Conservation (phyloP, 2,888 invertebrate genomes). For the Frankliniella fusca region DNA sequence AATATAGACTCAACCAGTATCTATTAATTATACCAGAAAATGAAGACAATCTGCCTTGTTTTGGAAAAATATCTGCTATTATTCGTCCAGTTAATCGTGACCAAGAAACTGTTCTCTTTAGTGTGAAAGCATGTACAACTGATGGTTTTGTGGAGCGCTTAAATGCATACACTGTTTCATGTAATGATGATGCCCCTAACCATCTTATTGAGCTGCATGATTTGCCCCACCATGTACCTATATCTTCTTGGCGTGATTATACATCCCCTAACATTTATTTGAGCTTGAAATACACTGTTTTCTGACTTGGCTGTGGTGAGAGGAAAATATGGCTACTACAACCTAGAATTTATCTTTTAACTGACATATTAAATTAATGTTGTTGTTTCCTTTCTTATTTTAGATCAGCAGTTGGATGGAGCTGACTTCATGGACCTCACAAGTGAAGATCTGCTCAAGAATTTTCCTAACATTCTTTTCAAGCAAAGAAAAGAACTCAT, state of each 20-base stretch:
- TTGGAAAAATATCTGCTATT: too few relatives aligned
- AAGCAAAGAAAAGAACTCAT: not conserved
- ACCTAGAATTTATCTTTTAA: too few relatives aligned
- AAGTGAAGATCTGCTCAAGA: not conserved
- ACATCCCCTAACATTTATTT: not conserved
- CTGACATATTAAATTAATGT: too few relatives aligned
- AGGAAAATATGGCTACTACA: not conserved
- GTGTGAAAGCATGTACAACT: too few relatives aligned
- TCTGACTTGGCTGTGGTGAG: not conserved
- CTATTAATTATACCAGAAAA: too few relatives aligned
- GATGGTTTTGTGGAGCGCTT: too few relatives aligned
- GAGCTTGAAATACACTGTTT: not conserved
- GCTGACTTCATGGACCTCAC: not conserved
- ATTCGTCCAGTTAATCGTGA: too few relatives aligned
- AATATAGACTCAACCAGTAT: too few relatives aligned
- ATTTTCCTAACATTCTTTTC: not conserved
- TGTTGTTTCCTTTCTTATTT: not conserved
- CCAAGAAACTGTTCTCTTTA: too few relatives aligned
- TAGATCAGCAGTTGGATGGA: not conserved
- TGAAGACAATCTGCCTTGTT: too few relatives aligned
- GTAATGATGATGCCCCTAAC: not conserved
- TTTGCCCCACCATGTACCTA: not conserved
- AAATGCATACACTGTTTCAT: not conserved
- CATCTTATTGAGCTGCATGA: not conserved
- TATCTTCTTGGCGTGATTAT: not conserved